Evolutionary conservation across 2,888 invertebrate genomes (phyloP), one percentile per base, ranked within the genome.

Genomic region (Synergus laeviventris): DNA sequence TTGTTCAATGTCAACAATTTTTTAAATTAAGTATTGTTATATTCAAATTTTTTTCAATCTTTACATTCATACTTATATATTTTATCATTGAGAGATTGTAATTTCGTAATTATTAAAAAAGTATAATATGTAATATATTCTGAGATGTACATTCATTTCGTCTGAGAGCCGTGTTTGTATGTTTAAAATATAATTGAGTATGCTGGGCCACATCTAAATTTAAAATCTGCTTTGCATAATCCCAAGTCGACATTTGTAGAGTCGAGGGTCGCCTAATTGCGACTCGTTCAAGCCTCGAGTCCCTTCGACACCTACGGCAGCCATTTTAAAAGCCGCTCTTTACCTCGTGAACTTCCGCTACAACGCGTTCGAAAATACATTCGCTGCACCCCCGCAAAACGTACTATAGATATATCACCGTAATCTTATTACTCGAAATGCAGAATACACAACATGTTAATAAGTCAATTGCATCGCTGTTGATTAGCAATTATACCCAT

Each of bases 151-250:
- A 54, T 54, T 54, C n/a, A 31, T 31, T 31, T 31, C 2, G 31
- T 54, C 7, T 54, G n/a, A 18, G 54, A 8, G 9, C 8, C 18
- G 18, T 18, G 54, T 54, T 18, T 54, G 54, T 18, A 18, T 18
- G 11, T 54, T 54, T n/a, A 11, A 54, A 18, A 12, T 42, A 42
- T 42, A 54, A 54, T 18, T 56, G 12, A 78, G 76, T 59, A 84
- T 79, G 84, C 83, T 81, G 84, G 86, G 85, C 84, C 86, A 84
- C 89, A 90, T 90, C 88, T 89, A 87, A 90, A 91, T 90, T 90
- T 89, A 89, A 90, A 90, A 91, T 90, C 88, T 88, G 83, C 85
- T 91, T 90, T 90, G 89, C 90, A 91, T 90, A 90, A 90, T 90
- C 85, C 85, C 85, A 80, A 18, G 83, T 80, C 80, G 81, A 82